Percentiles rank a stretch among this genome's conserved stretches.
phyloP scores from a whole-genome alignment of 1,140 invertebrate species.

The Aphis craccivora region DNA sequence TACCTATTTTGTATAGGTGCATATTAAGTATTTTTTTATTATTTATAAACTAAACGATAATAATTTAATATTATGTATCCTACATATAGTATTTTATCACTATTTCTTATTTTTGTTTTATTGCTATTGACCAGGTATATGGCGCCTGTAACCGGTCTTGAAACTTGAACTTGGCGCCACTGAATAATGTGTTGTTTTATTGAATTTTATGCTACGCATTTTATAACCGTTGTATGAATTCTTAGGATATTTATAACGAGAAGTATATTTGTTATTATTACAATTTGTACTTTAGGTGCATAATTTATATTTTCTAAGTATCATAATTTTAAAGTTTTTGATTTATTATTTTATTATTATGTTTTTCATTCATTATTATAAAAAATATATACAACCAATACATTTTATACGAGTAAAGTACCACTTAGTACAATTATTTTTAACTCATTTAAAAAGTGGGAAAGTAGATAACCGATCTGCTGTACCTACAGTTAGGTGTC shows the following conservation, averaged over 20 bases:
- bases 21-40: background rate
- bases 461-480: background rate
- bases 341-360: background rate
- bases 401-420: background rate
- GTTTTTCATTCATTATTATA: too few species aligned
- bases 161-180: slow-evolving; percentile 57
- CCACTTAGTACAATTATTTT: background rate
- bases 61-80: slow-evolving; percentile 8
- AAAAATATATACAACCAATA: background rate
- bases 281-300: background rate
- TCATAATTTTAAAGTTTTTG: background rate
- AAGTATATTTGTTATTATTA: background rate
- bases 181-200: slow-evolving; percentile 51
- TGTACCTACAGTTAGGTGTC: too few species aligned
- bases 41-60: background rate
- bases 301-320: background rate
- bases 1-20: background rate
- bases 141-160: slow-evolving; percentile 54
- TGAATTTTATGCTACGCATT: slow-evolving; percentile 29
- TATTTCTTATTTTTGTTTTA: slow-evolving; percentile 45
- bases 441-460: background rate
- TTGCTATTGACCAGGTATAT: slow-evolving; percentile 8
- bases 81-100: slow-evolving; percentile 34
- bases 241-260: background rate
- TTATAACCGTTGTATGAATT: background rate